Evolutionary conservation across 2,888 invertebrate species (phyloP).

Genomic region (Thelaira solivaga): DNA sequence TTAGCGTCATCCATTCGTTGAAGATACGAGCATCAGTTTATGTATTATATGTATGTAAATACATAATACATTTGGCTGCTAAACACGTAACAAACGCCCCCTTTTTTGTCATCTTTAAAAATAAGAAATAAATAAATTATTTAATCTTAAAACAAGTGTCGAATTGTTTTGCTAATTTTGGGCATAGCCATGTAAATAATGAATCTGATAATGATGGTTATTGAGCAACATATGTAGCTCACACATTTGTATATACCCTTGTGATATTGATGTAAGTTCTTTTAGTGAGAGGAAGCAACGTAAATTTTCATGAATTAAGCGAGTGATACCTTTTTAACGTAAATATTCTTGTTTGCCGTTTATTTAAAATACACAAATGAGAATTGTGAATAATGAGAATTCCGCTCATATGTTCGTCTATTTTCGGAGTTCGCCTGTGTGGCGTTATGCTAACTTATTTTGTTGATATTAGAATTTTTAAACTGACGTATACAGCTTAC

Average conservation of each 20-base stretch:
- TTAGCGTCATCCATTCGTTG: constrained; percentile 50
- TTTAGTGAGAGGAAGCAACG: constrained; percentile 14
- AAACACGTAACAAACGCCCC: constrained; percentile 40
- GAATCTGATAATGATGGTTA: background rate
- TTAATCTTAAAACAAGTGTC: constrained; percentile 39
- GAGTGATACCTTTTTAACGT: constrained; percentile 54
- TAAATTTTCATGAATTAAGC: constrained; percentile 59
- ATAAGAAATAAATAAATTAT: constrained; percentile 21
- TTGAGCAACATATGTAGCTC: background rate
- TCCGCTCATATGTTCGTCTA: background rate
- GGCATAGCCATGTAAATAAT: background rate
- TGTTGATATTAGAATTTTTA: constrained; percentile 1
- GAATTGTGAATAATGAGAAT: background rate
- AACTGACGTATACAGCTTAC: constrained; percentile 15
- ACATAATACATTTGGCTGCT: background rate
- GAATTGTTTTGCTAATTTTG: background rate
- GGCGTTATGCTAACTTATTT: background rate
- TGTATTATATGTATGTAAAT: constrained; percentile 10
- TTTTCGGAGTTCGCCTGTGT: constrained; percentile 13
- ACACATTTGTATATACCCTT: background rate
- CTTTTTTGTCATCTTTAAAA: constrained; percentile 28
- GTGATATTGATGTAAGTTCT: constrained; percentile 8
- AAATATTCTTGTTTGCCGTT: constrained; percentile 22
- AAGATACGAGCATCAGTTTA: no score
- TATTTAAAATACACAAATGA: background rate